Evolutionary conservation across 2,797 vertebrate species (phyloP).

Genomic region (Sciaenops ocellatus): DNA sequence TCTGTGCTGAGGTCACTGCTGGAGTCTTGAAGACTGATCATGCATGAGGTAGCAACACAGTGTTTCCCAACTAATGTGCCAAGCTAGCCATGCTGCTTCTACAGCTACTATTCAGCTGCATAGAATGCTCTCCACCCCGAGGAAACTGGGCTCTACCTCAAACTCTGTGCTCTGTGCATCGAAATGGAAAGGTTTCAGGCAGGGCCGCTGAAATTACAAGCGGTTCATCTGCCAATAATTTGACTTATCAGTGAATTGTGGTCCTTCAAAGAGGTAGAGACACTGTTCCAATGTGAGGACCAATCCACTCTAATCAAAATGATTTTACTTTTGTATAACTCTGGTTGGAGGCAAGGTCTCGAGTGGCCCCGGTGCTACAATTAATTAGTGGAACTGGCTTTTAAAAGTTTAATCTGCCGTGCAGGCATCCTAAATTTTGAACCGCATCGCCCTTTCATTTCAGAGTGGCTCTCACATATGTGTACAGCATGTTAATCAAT

Average conservation of each 20-base stretch:
- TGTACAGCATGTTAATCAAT: constrained; percentile 73
- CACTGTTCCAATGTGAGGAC: constrained; percentile 44
- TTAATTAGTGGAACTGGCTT: constrained; percentile 69
- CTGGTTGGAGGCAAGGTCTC: constrained; percentile 47
- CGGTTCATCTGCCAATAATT: constrained; percentile 28
- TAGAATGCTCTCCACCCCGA: constrained; percentile 42
- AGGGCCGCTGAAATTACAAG: constrained; percentile 18
- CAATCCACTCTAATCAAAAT: constrained; percentile 59
- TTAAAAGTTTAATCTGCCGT: constrained; percentile 66
- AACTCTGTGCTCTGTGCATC: constrained; percentile 22
- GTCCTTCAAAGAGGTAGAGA: constrained; percentile 9
- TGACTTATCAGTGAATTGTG: constrained; percentile 29
- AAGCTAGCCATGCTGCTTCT: constrained; percentile 51
- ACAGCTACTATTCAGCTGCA: constrained; percentile 41
- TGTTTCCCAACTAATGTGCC: constrained; percentile 54
- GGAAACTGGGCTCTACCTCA: constrained; percentile 43
- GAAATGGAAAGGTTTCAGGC: constrained; percentile 35
- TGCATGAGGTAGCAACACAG: constrained; percentile 71
- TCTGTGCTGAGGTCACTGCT: constrained; percentile 74
- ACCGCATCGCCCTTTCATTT: constrained; percentile 35
- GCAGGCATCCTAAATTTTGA: constrained; percentile 58
- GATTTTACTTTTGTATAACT: constrained; percentile 51
- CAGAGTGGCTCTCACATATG: constrained; percentile 48
- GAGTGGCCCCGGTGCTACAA: constrained; percentile 61
- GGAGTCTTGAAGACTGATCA: constrained; percentile 68